These are phyloP conservation scores for Cataglyphis albicans DNA, from an alignment of 2,888 invertebrate genomes.

Conservation along the genomic window DNA sequence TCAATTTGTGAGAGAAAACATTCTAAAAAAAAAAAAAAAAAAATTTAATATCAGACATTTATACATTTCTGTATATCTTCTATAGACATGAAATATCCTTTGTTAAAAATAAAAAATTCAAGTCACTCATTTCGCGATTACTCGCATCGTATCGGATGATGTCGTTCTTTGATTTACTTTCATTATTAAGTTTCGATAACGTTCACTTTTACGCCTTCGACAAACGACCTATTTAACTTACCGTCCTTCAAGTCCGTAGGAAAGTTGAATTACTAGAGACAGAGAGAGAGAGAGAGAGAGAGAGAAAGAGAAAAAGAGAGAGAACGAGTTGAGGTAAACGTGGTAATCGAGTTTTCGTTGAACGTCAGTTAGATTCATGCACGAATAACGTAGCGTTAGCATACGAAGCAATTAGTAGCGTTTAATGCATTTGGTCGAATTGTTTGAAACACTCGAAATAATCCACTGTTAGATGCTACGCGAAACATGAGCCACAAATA, in stretches of 20 bases:
- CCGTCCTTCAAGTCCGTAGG: constrained; percentile 69
- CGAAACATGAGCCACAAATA: neutral
- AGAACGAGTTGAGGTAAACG: constrained; percentile 77
- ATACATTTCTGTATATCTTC: neutral
- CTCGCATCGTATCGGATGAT: neutral
- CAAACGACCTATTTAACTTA: constrained; percentile 58
- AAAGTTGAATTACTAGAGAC: constrained; percentile 76
- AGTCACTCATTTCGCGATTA: neutral
- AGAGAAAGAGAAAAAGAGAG: neutral
- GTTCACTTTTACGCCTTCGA: constrained; percentile 61
- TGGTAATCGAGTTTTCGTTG: constrained; percentile 76
- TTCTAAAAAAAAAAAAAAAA: neutral
- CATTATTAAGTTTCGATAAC: constrained; percentile 65
- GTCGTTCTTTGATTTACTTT: constrained; percentile 43
- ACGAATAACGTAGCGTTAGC: constrained; percentile 49
- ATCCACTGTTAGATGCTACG: constrained; percentile 21
- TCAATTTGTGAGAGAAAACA: neutral
- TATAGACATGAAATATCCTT: neutral
- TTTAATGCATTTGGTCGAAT: constrained; percentile 46
- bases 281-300: neutral
- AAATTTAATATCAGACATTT: neutral
- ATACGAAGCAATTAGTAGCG: constrained; percentile 56
- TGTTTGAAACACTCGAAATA: constrained; percentile 41
- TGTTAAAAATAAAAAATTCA: neutral
- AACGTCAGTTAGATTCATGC: constrained; percentile 61